Conservation (phyloP, 2,888 invertebrate genomes). For the Harpalus rubripes region DNA sequence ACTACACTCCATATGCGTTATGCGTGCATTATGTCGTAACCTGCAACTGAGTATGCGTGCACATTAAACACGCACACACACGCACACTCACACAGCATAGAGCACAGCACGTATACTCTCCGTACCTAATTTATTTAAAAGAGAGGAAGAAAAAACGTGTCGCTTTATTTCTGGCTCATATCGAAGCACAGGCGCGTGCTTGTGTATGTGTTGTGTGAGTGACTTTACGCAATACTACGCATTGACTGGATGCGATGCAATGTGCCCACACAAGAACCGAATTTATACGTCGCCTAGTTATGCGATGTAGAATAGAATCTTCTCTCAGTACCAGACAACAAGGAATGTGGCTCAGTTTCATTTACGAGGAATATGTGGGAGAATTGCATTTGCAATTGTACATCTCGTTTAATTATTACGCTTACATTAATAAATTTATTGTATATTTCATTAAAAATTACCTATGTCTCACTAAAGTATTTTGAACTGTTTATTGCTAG, state of each 20-base stretch:
- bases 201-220: constrained; percentile 26
- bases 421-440: too few relatives aligned
- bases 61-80: constrained; percentile 39
- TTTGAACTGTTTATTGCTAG: too few relatives aligned
- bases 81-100: constrained; percentile 9
- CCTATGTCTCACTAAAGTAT: too few relatives aligned
- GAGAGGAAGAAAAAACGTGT: constrained; percentile 59
- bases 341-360: too few relatives aligned
- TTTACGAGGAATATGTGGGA: too few relatives aligned
- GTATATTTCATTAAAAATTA: too few relatives aligned
- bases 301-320: constrained; percentile 26
- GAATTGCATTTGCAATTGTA: too few relatives aligned
- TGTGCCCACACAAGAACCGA: constrained; percentile 58
- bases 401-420: too few relatives aligned
- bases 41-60: constrained; percentile 45
- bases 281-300: constrained; percentile 54
- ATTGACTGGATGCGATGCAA: constrained; percentile 56
- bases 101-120: constrained; percentile 29
- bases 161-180: constrained; percentile 64
- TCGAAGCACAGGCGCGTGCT: constrained; percentile 54
- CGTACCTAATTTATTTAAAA: constrained; percentile 58
- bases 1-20: constrained; percentile 17
- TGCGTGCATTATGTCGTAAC: constrained; percentile 54
- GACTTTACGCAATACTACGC: constrained; percentile 61
- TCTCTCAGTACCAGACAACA: constrained; percentile 22